Evolutionary conservation across 1,140 invertebrate genomes (phyloP), one percentile per base, ranked within the genome.

Genomic region (Antheraea pernyi): DNA sequence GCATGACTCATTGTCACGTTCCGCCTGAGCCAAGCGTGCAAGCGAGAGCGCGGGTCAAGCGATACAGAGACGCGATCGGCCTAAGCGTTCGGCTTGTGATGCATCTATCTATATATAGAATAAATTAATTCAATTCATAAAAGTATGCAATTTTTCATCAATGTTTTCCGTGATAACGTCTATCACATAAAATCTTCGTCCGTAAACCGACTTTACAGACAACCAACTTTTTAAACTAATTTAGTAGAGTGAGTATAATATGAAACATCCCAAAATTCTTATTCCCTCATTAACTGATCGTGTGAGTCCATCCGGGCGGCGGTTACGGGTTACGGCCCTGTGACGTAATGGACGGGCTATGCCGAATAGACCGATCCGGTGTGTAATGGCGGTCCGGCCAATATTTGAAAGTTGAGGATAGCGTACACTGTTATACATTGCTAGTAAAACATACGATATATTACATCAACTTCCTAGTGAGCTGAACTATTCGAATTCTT

Each of bases 251-350:
- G 46, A 65, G 19, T n/a, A 48, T 53, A 53, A 53, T 53, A n/a
- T 16, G 46, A 53, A 53, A 53, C 46, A 53, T 53, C 46, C 46
- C 16, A 16, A 53, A 53, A 53, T 53, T 53, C 46, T 53, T 78
- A 84, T 84, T 80, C 77, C 76, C 72, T 76, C 76, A 76, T 81
- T 84, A 83, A 78, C 37, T 61, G 74, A 76, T 81, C 73, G 68
- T 71, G 70, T 62, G 61, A 53, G 46, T 63, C 61, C 16, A 37
- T 37, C 61, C 60, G 73, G 67, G 39, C 69, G 69, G 68, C 69
- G 62, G 68, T 70, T 71, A 70, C 70, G 72, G 66, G 60, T 76
- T 68, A 73, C 58, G 48, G 64, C 30, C 72, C 60, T 19, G 65
- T 48, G 65, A 62, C 48, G 67, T 76, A 78, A 79, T 75, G 72